Conservation (phyloP, 2,797 vertebrate genomes). For the Discoglossus pictus region DNA sequence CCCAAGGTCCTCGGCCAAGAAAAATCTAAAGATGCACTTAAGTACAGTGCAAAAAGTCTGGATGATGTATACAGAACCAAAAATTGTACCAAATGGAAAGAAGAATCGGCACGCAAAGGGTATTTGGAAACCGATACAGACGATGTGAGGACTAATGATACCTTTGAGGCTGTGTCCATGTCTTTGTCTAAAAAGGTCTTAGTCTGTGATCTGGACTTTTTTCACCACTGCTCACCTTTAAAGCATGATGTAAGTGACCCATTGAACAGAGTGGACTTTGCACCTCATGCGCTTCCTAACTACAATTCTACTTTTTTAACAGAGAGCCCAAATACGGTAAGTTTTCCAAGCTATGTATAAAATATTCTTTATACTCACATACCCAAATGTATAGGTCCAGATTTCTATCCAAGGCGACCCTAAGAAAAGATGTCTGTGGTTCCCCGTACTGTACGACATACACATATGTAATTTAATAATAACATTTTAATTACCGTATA, state of each 20-base stretch:
- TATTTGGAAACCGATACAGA: conserved; percentile 72
- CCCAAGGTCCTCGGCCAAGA: conserved; percentile 66
- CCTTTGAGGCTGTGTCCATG: conserved; percentile 28
- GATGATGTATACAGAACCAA: conserved; percentile 67
- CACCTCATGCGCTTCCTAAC: conserved; percentile 58
- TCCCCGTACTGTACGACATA: no score
- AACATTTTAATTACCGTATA: no score
- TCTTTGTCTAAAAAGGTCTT: conserved; percentile 54
- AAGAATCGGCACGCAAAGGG: conserved; percentile 61
- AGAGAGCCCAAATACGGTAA: conserved; percentile 74
- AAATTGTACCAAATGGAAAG: conserved; percentile 64
- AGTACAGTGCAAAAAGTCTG: conserved; percentile 69
- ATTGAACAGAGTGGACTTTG: conserved; percentile 55
- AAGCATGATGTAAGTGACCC: conserved; percentile 45
- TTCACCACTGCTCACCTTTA: conserved; percentile 51
- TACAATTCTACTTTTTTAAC: conserved; percentile 75
- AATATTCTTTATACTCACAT: no score
- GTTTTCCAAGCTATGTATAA: conserved; percentile 58
- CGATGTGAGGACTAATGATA: conserved; percentile 69
- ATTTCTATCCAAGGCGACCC: no score
- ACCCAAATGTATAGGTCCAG: no score
- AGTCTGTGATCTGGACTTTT: conserved; percentile 53
- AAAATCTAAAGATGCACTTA: conserved; percentile 57
- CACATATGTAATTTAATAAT: no score
- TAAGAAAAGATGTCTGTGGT: no score